Evolutionary conservation across 2,888 invertebrate genomes (phyloP), one percentile per base, ranked within the genome.

Genomic region (Ophioninae sp.): DNA sequence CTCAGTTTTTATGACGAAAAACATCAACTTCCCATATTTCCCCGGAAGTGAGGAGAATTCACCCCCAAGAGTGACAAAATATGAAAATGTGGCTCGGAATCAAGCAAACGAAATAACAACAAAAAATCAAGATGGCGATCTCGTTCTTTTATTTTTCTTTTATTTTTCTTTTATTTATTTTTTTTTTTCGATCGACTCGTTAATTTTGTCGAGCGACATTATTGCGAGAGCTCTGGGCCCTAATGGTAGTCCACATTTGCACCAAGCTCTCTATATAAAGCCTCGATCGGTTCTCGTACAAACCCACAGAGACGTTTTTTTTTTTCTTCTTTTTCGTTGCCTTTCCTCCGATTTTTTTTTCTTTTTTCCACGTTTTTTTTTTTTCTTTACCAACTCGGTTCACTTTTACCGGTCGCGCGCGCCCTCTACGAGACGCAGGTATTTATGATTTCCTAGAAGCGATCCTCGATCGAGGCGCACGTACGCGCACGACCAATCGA

Each of bases 391-490:
- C 5, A 51, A 44, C 44, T 51, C 51, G 58, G 67, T 59, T 75
- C 63, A n/a, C 23, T 64, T 64, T 39, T 69, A 39, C 73, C 63
- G 72, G 79, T 65, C 59, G 65, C 51, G 56, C 51, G 75, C 58
- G 41, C 64, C 56, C 71, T 67, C 78, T 77, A 64, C 80, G 56
- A 74, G 59, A 82, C 75, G 20, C 78, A 51, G 78, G 81, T 80
- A 83, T 87, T 85, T 86, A 85, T 86, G 85, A 87, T 87, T 87
- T 85, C 87, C 82, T 79, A 85, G 87, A 85, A 86, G 68, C 77
- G 64, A 39, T 20, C 39, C 58, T 67, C 73, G 67, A 56, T 76
- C 76, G 67, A 61, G 80, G 79, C 63, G 56, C 30, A 56, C 37
- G 0, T 10, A 69, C 30, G 22, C 71, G 59, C 58, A 71, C 72